Evolutionary conservation across 2,888 invertebrate genomes (phyloP).

Genomic region (Heliconius ismenius): DNA sequence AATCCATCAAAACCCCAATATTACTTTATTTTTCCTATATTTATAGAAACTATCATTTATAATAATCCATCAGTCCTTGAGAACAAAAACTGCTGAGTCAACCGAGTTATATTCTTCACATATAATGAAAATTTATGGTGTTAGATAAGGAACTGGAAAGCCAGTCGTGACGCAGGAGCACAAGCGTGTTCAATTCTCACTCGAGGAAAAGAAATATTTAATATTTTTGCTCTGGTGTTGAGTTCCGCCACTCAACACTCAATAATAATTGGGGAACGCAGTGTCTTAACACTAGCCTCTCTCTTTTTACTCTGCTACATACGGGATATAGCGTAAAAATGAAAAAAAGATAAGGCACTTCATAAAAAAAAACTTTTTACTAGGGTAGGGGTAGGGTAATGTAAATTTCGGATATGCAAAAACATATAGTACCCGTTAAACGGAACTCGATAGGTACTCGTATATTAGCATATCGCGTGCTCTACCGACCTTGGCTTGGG

Average conservation of each 20-base stretch:
- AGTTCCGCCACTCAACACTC: too few species aligned
- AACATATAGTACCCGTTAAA: conserved; percentile 41
- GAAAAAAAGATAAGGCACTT: neutral
- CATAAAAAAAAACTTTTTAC: conserved; percentile 32
- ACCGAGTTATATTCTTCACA: conserved; percentile 46
- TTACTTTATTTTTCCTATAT: neutral
- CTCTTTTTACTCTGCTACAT: too few species aligned
- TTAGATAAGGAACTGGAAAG: neutral
- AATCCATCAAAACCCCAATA: neutral
- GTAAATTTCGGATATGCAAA: conserved; percentile 19
- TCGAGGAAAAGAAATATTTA: too few species aligned
- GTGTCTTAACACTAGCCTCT: too few species aligned
- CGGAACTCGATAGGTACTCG: conserved; percentile 52
- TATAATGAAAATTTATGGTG: conserved; percentile 17
- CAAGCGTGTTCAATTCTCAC: too few species aligned
- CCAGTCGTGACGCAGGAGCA: too few species aligned
- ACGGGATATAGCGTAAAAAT: too few species aligned
- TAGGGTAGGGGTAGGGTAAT: neutral
- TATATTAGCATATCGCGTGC: conserved; percentile 73
- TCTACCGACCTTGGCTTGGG: conserved; percentile 52
- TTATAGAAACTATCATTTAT: neutral
- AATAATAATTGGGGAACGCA: too few species aligned
- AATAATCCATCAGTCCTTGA: conserved; percentile 27
- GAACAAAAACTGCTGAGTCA: conserved; percentile 49
- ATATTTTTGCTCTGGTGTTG: too few species aligned